Conservation (phyloP, 2,113 vertebrate genomes). For the Beaufortia kweichowensis region DNA sequence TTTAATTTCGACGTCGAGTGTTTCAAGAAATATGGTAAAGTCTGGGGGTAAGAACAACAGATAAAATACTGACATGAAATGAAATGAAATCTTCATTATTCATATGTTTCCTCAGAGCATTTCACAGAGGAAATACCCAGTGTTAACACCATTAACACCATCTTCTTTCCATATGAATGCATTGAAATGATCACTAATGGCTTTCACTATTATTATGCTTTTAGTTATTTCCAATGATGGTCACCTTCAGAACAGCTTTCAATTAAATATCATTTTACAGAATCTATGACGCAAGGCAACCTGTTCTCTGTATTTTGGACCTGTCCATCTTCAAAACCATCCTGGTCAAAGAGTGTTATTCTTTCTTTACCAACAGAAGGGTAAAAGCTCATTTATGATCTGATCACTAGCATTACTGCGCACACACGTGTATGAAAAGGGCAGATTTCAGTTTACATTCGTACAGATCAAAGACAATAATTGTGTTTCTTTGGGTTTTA, state of each 20-base stretch:
- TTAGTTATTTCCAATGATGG: no score
- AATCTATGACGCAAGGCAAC: constrained; percentile 66
- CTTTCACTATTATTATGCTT: no score
- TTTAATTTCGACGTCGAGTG: constrained; percentile 66
- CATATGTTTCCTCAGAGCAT: no score
- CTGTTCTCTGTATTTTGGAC: constrained; percentile 62
- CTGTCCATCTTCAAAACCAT: constrained; percentile 62
- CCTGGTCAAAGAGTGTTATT: constrained; percentile 69
- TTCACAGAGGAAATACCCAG: neutral
- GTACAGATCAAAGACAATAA: no score
- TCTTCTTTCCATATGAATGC: no score
- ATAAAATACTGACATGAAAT: neutral
- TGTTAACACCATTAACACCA: no score
- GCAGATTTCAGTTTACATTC: no score
- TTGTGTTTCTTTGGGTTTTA: neutral
- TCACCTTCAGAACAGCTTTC: no score
- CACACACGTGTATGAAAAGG: no score
- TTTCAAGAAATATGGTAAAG: constrained; percentile 72
- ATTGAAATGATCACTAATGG: no score
- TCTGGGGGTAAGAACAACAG: constrained; percentile 71
- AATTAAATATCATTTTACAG: no score
- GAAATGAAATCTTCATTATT: no score
- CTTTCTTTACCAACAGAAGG: constrained; percentile 60
- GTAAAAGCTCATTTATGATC: neutral
- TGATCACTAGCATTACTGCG: neutral